These are phyloP conservation scores for Vandiemenella viatica DNA, from an alignment of 2,888 invertebrate genomes.

Conservation along the genomic window DNA sequence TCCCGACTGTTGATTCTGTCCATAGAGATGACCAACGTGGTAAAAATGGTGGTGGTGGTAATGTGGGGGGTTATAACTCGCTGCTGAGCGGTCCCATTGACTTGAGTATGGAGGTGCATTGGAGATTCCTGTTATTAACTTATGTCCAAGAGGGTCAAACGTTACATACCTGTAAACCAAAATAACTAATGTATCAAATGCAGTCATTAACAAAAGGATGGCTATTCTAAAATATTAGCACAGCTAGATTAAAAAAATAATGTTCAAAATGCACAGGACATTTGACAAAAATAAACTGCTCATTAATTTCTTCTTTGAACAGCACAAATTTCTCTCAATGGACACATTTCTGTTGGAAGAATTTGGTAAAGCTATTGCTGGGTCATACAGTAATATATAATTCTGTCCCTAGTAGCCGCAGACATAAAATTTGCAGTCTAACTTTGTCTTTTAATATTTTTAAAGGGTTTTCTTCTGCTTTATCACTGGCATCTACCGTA, in stretches of 20 bases:
- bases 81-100: slow-evolving; percentile 40
- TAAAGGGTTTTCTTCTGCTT: too few species aligned
- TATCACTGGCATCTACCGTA: too few species aligned
- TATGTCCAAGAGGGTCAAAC: slow-evolving; percentile 66
- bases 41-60: background rate
- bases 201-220: background rate
- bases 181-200: background rate
- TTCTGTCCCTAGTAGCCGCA: too few species aligned
- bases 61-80: slow-evolving; percentile 2
- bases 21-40: background rate
- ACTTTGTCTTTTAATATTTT: too few species aligned
- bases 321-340: slow-evolving; percentile 4
- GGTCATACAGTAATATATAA: too few species aligned
- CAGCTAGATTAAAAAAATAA: too few species aligned
- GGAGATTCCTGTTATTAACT: slow-evolving; percentile 71
- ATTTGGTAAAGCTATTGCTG: too few species aligned
- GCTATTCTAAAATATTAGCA: too few species aligned
- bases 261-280: background rate
- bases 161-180: slow-evolving; percentile 67
- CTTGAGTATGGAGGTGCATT: slow-evolving; percentile 36
- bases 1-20: background rate
- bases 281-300: background rate
- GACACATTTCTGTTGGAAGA: too few species aligned
- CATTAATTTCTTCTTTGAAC: background rate
- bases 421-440: too few species aligned